Base-by-base conservation (phyloP, 2,797 vertebrate species). In the Pipistrellus kuhlii region DNA sequence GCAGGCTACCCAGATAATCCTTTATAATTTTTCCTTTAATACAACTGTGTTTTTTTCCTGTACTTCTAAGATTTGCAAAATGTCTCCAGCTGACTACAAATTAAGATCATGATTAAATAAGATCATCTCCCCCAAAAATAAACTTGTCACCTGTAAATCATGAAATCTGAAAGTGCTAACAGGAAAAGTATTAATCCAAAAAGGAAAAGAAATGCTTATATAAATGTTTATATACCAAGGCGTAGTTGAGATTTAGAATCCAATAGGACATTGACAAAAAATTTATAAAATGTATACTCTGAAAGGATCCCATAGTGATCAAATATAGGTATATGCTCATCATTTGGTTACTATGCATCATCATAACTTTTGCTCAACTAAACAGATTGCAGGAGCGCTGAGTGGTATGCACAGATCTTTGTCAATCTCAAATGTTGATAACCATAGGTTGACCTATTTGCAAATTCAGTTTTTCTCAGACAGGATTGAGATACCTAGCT, bases 51-150 rank as follows among this genome's bases (percentile, higher is more conserved):
- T 14, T 23, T 89, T 81, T 59, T 64, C 38, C 48, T 78, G 32
- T 2, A 89, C n/a, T 90, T 88, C 38, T 3, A 85, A 90, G 91
- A 94, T 68, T 84, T 81, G 85, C 72, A 68, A 88, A 95, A 81
- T 64, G 51, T 94, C 51, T 93, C 57, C 69, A 32, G 23, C 35
- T 86, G 78, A 82, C 46, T 55, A 77, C 59, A 92, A 92, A 94
- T n/a, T 51, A 78, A 83, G 6, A 20, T 69, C 90, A 51, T 83
- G 27, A 88, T 96, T 88, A 90, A 76, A 73, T 73, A 91, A 94
- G 48, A 38, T 44, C 38, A 32, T 62, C 72, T 48, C 23, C 44
- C 85, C 6, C 48, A 46, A 72, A 95, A 88, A 84, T 71, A 86
- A 85, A 93, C n/a, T 75, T 32, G 32, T 59, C 53, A 88, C 18